Base-by-base conservation (phyloP, 2,797 vertebrate species). In the Liasis olivaceus region DNA sequence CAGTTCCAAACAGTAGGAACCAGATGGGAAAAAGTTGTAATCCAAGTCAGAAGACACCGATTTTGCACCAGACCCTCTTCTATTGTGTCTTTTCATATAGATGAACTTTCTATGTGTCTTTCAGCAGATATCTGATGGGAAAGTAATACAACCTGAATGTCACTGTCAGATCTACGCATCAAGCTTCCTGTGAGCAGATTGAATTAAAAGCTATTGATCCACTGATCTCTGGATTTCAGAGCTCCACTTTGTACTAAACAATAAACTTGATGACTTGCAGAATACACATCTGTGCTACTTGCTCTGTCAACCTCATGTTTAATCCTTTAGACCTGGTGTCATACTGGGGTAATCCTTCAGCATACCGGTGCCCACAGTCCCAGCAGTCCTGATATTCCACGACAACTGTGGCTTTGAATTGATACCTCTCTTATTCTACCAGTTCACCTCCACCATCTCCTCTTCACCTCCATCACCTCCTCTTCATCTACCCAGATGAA, bases 71-170 rank as follows among this genome's bases (percentile, higher is more conserved):
- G 20, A 81, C 9, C 72, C 4, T 81, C n/a, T 11, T 31, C 89
- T 1, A 20, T 51, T 85, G 17, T 31, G n/a, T 51, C 72, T 84
- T 9, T 0, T 0, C 56, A 36, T 36, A 36, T 36, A 12, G 8
- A 60, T 87, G 17, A 87, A 7, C 58, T 92, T 11, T 66, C 9
- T 94, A 91, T 95, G 92, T 94, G 89, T 66, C 42, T 95, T 66
- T 22, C 62, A 42, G 22, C 89, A 91, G 87, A n/a, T 72, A 56
- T 60, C 77, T 91, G 89, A 95, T 91, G 14, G 92, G 94, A 89
- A 90, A 81, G 56, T 6, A 77, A 2, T 0, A 90, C 90, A 72
- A 36, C 72, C 56, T 85, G 36, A 69, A 93, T 54, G 86, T 22
- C 86, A 91, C 54, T 47, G 0, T 92, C 22, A 14, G 92, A 93